These are phyloP conservation scores for Nemopilema nomurai DNA, from an alignment of 30 jellyfish, hydroid and myxozoan species.

Conservation along the genomic window DNA sequence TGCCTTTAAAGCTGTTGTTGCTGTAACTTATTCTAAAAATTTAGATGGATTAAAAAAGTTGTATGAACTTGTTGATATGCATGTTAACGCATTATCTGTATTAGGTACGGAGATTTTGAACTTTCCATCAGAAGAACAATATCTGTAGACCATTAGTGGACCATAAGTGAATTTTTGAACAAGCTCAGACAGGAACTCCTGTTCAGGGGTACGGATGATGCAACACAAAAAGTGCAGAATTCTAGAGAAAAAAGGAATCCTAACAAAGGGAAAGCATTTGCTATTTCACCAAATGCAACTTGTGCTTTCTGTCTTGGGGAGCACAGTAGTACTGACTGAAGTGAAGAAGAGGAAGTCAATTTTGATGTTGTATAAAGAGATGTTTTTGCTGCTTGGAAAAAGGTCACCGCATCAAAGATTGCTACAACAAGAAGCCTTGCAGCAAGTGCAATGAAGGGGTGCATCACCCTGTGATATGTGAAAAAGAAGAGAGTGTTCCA, in stretches of 20 bases:
- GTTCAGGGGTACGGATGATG: slow-evolving; percentile 53
- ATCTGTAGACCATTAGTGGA: slow-evolving; percentile 49
- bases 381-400: slow-evolving; percentile 43
- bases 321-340: slow-evolving; percentile 28
- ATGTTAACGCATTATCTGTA: slow-evolving; percentile 31
- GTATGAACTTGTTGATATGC: slow-evolving; percentile 42
- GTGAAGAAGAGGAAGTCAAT: slow-evolving; percentile 30
- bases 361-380: slow-evolving; percentile 2
- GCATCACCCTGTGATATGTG: slow-evolving; percentile 42
- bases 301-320: slow-evolving; percentile 44
- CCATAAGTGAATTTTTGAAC: slow-evolving; percentile 31
- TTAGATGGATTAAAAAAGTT: slow-evolving; percentile 39
- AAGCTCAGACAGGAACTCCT: slow-evolving; percentile 45
- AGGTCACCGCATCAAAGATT: slow-evolving; percentile 33
- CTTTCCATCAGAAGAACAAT: slow-evolving; percentile 49
- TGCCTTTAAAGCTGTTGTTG: slow-evolving; percentile 31
- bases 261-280: slow-evolving; percentile 43
- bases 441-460: slow-evolving; percentile 44
- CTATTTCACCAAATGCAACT: slow-evolving; percentile 30
- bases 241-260: slow-evolving; percentile 43
- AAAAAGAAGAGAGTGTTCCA: slow-evolving; percentile 29
- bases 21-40: slow-evolving; percentile 38
- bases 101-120: slow-evolving; percentile 17
- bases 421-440: slow-evolving; percentile 42
- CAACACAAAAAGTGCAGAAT: slow-evolving; percentile 35